These are phyloP conservation scores for Acipenser transmontanus DNA, from an alignment of 2,797 vertebrate species.

Conservation along the genomic window DNA sequence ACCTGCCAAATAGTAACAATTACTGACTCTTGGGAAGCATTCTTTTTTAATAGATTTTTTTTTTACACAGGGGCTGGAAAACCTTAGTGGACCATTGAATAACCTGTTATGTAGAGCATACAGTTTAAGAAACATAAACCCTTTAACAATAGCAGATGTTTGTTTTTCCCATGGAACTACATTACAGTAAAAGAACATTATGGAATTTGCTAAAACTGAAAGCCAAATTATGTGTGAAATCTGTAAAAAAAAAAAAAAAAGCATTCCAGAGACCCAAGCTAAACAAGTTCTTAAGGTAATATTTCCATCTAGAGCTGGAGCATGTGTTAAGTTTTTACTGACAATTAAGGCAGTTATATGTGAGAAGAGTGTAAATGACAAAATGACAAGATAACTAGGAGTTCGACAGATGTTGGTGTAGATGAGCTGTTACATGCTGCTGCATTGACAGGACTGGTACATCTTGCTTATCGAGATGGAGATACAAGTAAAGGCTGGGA, in stretches of 20 bases:
- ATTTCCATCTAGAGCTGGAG: too few species aligned
- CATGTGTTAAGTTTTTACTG: too few species aligned
- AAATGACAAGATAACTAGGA: too few species aligned
- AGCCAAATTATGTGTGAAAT: not conserved
- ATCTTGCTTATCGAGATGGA: too few species aligned
- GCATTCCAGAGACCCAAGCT: too few species aligned
- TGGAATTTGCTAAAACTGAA: not conserved
- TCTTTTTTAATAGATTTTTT: conserved; percentile 29
- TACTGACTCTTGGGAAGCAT: conserved; percentile 30
- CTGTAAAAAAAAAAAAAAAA: not conserved
- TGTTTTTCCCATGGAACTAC: conserved; percentile 26
- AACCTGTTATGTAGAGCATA: conserved; percentile 16
- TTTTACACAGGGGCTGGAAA: conserved; percentile 20
- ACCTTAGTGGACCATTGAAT: not conserved
- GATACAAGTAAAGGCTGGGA: too few species aligned
- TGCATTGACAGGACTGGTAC: too few species aligned
- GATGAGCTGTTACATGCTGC: too few species aligned
- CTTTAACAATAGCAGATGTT: conserved; percentile 26
- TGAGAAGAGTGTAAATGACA: too few species aligned
- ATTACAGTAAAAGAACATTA: conserved; percentile 15
- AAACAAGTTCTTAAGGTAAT: too few species aligned
- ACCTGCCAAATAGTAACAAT: conserved; percentile 33
- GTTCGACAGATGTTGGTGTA: too few species aligned
- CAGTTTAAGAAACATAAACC: conserved; percentile 18
- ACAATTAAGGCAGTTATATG: too few species aligned